phyloP scores from a whole-genome alignment of 2,797 vertebrate genomes.

The Nyctibius grandis region DNA sequence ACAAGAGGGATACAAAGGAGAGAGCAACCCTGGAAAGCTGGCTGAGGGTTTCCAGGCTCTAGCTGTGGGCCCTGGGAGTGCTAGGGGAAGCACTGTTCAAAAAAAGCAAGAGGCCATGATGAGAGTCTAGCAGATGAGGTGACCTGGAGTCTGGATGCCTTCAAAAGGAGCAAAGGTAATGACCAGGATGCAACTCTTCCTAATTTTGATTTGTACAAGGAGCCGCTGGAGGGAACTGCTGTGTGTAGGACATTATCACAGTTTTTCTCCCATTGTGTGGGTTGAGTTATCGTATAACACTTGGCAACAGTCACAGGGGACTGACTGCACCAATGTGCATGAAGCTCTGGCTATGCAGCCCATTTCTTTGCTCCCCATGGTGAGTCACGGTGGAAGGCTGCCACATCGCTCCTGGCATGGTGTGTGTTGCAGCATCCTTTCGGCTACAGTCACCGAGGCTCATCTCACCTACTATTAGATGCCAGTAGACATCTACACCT shows the following conservation, averaged over 20 bases:
- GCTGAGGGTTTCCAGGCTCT: neutral
- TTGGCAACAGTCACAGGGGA: neutral
- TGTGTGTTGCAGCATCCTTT: neutral
- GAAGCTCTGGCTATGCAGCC: neutral
- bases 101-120: neutral
- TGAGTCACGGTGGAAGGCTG: neutral
- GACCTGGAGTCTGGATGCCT: neutral
- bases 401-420: accelerated
- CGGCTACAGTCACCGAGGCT: accelerated
- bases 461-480: neutral
- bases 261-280: neutral
- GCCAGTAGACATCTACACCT: neutral
- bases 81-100: neutral
- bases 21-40: neutral
- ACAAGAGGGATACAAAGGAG: neutral
- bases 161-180: neutral
- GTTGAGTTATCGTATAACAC: neutral
- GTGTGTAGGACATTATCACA: neutral
- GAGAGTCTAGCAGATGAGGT: neutral
- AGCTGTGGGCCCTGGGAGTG: neutral
- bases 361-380: neutral
- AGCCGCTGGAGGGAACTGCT: neutral
- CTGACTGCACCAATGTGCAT: neutral
- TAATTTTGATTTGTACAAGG: too few species aligned
- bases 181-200: neutral